These are phyloP conservation scores for Musca domestica DNA, from an alignment of 1,140 invertebrate genomes.

Conservation along the genomic window DNA sequence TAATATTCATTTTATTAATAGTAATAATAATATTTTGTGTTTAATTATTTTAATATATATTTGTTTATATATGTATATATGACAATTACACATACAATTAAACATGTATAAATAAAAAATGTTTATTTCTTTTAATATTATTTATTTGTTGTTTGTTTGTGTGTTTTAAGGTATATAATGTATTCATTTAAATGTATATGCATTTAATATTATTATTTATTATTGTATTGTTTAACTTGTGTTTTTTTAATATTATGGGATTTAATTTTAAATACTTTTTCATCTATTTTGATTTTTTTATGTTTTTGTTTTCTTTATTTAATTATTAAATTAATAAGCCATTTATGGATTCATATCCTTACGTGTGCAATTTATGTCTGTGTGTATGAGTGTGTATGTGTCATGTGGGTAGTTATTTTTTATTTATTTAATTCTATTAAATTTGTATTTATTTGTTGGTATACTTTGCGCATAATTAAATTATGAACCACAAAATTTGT, in stretches of 20 bases:
- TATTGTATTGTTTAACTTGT: background rate
- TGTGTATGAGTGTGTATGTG: background rate
- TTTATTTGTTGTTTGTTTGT: background rate
- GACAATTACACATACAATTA: constrained; percentile 19
- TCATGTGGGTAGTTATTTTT: too few species aligned
- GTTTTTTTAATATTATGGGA: background rate
- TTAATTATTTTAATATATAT: background rate
- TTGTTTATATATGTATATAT: constrained; percentile 3
- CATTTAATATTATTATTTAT: background rate
- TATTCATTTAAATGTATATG: too few species aligned
- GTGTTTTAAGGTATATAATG: too few species aligned
- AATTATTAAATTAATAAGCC: background rate
- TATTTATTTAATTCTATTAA: constrained; percentile 1
- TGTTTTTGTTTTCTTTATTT: constrained; percentile 3
- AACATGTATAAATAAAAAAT: constrained; percentile 20
- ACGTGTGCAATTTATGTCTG: too few species aligned
- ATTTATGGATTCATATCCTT: too few species aligned
- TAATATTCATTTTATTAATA: too few species aligned
- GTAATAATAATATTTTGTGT: too few species aligned
- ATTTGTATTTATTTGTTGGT: constrained; percentile 13
- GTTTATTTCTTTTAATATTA: background rate
- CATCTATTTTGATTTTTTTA: background rate
- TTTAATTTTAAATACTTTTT: background rate
- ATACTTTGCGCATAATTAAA: constrained; percentile 18
- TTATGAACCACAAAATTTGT: constrained; percentile 17